Conservation (phyloP, 2,888 invertebrate genomes). For the Agrilus biguttatus region DNA sequence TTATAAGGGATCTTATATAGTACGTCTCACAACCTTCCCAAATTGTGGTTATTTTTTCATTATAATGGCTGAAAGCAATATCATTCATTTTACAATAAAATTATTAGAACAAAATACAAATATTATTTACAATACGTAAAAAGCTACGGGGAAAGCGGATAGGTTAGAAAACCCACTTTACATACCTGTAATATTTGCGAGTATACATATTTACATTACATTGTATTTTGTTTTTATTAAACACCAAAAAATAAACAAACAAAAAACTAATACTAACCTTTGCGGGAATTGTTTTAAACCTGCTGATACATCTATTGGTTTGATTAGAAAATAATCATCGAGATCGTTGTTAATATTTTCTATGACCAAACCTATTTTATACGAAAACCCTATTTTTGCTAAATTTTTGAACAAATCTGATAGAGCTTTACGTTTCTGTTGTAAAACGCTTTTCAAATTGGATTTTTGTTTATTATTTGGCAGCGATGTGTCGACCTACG, state of each 20-base stretch:
- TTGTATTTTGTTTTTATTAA: no score
- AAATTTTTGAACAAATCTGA: conserved; percentile 76
- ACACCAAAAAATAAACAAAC: no score
- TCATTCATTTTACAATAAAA: no score
- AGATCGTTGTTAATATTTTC: conserved; percentile 33
- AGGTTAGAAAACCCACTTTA: no score
- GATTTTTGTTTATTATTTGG: conserved; percentile 62
- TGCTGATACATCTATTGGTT: conserved; percentile 54
- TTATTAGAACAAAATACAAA: neutral
- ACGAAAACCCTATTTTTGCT: conserved; percentile 61
- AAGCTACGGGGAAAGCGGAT: no score
- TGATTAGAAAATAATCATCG: conserved; percentile 46
- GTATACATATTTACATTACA: no score
- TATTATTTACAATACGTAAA: neutral
- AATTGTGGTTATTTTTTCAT: conserved; percentile 35
- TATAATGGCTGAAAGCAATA: conserved; percentile 27
- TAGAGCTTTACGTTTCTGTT: conserved; percentile 72
- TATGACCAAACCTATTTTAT: conserved; percentile 61
- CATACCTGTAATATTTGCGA: no score
- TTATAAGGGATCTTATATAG: conserved; percentile 56
- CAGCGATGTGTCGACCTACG: conserved; percentile 39
- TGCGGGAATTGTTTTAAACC: neutral
- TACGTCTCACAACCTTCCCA: conserved; percentile 66
- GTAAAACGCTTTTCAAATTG: conserved; percentile 65
- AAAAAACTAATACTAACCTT: no score